These are phyloP conservation scores for Aelia acuminata DNA, from an alignment of 2,888 invertebrate genomes.

Conservation along the genomic window DNA sequence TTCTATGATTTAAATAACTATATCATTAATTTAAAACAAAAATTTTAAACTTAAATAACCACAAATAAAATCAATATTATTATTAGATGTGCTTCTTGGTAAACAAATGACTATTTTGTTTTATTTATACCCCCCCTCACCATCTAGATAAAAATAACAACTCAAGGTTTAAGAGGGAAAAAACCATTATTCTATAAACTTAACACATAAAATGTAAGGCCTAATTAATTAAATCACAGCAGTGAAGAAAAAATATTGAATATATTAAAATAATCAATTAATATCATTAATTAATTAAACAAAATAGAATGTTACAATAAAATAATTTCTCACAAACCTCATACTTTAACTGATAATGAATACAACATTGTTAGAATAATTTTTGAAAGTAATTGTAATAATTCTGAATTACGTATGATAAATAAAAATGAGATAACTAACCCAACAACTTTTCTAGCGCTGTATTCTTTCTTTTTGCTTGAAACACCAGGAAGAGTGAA, in stretches of 20 bases:
- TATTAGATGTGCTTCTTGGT: background rate
- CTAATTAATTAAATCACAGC: background rate
- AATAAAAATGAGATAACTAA: slow-evolving; percentile 70
- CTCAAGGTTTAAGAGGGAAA: slow-evolving; percentile 33
- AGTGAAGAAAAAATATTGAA: background rate
- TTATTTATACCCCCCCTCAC: background rate
- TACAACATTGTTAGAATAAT: too few species aligned
- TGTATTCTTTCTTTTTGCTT: slow-evolving; percentile 75
- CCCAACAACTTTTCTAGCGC: slow-evolving; percentile 83
- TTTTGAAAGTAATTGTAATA: too few species aligned
- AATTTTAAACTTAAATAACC: background rate
- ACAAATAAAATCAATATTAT: background rate
- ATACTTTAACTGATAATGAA: too few species aligned
- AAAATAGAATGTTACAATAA: background rate
- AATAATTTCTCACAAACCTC: too few species aligned
- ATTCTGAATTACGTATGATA: too few species aligned
- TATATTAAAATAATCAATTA: background rate
- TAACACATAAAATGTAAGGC: background rate
- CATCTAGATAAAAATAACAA: background rate
- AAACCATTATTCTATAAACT: background rate
- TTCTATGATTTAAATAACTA: too few species aligned
- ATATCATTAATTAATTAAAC: background rate
- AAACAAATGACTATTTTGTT: background rate
- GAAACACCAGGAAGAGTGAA: slow-evolving; percentile 63
- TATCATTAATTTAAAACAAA: background rate